Evolutionary conservation across 2,888 invertebrate genomes (phyloP).

Genomic region (Hypena proboscidalis): DNA sequence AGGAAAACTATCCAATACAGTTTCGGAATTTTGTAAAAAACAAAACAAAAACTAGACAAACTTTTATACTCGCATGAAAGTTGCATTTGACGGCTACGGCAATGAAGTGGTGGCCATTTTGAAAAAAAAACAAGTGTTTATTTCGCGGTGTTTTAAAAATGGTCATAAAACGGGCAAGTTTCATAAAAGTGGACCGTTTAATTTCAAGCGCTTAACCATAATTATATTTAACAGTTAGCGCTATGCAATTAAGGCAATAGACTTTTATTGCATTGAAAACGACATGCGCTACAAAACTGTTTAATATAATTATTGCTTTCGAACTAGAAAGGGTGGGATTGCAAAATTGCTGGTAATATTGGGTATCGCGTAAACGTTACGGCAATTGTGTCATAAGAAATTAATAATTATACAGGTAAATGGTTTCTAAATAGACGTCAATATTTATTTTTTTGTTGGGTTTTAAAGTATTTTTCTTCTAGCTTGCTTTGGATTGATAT

Average conservation of each 20-base stretch:
- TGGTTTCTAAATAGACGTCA: too few species aligned
- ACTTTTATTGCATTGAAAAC: slow-evolving; percentile 45
- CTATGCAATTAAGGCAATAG: slow-evolving; percentile 44
- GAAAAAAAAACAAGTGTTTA: slow-evolving; percentile 15
- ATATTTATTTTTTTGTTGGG: too few species aligned
- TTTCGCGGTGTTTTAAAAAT: slow-evolving; percentile 18
- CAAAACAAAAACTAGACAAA: neutral
- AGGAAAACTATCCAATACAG: neutral
- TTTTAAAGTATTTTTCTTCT: too few species aligned
- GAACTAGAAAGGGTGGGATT: slow-evolving; percentile 23
- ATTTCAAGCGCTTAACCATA: slow-evolving; percentile 28
- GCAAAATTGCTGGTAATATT: slow-evolving; percentile 4
- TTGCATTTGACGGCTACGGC: slow-evolving; percentile 10
- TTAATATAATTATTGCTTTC: slow-evolving; percentile 36
- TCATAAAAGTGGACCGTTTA: slow-evolving; percentile 29
- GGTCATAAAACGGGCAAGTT: slow-evolving; percentile 24
- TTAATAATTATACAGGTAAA: too few species aligned
- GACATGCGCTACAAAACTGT: slow-evolving; percentile 40
- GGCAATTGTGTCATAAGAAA: neutral
- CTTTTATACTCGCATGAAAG: slow-evolving; percentile 4
- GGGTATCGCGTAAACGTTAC: neutral
- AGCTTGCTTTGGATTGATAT: too few species aligned
- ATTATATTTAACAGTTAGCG: slow-evolving; percentile 40
- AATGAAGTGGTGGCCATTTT: slow-evolving; percentile 16
- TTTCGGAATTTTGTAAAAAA: neutral